Evolutionary conservation across 92 coral and sea anemone species (phyloP).

Genomic region (Scolanthus callimorphus): DNA sequence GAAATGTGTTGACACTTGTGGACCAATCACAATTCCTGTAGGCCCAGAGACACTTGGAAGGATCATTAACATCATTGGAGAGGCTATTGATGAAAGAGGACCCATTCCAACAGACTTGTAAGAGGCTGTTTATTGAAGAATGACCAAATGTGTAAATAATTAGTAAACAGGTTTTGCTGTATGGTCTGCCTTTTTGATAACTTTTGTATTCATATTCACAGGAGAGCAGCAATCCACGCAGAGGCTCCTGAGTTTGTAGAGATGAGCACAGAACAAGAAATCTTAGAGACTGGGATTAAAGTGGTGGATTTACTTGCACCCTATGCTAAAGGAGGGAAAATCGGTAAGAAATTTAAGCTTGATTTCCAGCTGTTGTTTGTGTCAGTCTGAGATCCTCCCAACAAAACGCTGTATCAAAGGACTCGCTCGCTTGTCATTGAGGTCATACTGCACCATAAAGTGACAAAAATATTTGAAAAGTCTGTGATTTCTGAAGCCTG

Average conservation of each 20-base stretch:
- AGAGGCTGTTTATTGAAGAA: constrained; percentile 10
- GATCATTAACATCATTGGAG: constrained; percentile 96
- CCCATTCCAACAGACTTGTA: constrained; percentile 92
- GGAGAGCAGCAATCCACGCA: constrained; percentile 96
- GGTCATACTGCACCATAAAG: too few species aligned
- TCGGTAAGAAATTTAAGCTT: constrained; percentile 68
- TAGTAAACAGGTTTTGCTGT: not conserved
- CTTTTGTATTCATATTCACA: too few species aligned
- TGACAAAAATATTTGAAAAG: too few species aligned
- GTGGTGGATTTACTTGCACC: constrained; percentile 98
- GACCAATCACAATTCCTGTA: constrained; percentile 97
- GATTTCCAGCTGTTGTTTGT: too few species aligned
- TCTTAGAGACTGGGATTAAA: constrained; percentile 95
- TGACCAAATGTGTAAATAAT: too few species aligned
- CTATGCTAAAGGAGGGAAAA: constrained; percentile 97
- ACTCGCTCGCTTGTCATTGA: too few species aligned
- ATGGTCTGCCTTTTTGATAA: too few species aligned
- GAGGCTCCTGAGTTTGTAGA: constrained; percentile 99
- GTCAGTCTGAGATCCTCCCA: too few species aligned
- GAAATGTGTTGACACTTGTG: constrained; percentile 84
- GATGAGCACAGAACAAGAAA: constrained; percentile 98
- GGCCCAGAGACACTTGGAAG: constrained; percentile 98
- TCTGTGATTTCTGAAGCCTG: too few species aligned
- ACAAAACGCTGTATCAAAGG: too few species aligned
- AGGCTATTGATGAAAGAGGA: constrained; percentile 95